A percentile compares a stretch with the other conserved stretches of the same genome.
Evolutionary conservation across 2,888 invertebrate species (phyloP).

Genomic region (Drosophila paramelanica): DNA sequence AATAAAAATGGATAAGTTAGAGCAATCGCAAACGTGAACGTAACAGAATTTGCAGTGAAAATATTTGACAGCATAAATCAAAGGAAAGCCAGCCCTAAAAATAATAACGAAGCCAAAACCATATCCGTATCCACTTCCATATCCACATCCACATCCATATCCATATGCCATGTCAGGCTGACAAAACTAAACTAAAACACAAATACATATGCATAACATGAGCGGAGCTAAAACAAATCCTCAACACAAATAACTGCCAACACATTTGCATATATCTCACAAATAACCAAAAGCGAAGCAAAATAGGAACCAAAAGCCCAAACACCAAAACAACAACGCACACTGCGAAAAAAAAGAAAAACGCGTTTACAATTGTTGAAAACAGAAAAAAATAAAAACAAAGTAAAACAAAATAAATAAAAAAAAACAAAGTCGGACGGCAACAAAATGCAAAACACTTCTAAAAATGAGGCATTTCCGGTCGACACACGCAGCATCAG

Average conservation of each 20-base stretch:
- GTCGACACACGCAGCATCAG: slow-evolving; percentile 64
- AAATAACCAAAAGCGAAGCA: slow-evolving; percentile 56
- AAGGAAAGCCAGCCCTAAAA: slow-evolving; percentile 40
- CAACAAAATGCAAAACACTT: slow-evolving; percentile 79
- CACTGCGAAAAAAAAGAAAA: slow-evolving; percentile 30
- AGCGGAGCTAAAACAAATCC: slow-evolving; percentile 72
- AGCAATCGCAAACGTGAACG: slow-evolving; percentile 12
- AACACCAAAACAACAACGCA: slow-evolving; percentile 32
- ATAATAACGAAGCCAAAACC: slow-evolving; percentile 53
- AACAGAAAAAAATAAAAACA: slow-evolving; percentile 13
- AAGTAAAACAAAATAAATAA: neutral
- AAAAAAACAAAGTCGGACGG: slow-evolving; percentile 37
- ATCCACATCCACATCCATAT: slow-evolving; percentile 29
- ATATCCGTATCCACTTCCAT: slow-evolving; percentile 33
- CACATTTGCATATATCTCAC: slow-evolving; percentile 75
- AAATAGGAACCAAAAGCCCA: slow-evolving; percentile 65
- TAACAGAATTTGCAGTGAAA: slow-evolving; percentile 39
- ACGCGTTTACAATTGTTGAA: slow-evolving; percentile 57
- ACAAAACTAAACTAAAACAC: slow-evolving; percentile 79
- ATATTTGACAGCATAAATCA: slow-evolving; percentile 72
- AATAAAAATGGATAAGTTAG: neutral
- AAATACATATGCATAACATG: slow-evolving; percentile 76
- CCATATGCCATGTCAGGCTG: slow-evolving; percentile 64
- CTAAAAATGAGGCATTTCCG: slow-evolving; percentile 80
- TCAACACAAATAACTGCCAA: slow-evolving; percentile 77